Conservation (phyloP, 2,888 invertebrate genomes). For the Dexiosoma caninum region DNA sequence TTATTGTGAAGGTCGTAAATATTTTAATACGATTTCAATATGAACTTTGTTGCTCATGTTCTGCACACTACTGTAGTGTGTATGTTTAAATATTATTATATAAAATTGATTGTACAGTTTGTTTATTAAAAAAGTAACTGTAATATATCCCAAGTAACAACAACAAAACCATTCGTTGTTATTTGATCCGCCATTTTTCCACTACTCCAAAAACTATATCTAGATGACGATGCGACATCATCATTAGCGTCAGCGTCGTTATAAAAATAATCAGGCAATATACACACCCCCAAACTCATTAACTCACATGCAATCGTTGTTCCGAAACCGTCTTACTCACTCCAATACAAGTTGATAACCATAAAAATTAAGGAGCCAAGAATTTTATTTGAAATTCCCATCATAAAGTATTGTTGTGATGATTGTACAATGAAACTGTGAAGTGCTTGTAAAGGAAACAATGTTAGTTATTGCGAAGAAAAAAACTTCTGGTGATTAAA, state of each 20-base stretch:
- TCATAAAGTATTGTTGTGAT: slow-evolving; percentile 13
- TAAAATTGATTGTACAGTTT: too few species aligned
- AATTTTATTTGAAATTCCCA: neutral
- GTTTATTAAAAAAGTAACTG: neutral
- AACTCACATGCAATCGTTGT: neutral
- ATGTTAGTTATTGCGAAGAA: neutral
- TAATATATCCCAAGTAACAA: slow-evolving; percentile 13
- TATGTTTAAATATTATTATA: too few species aligned
- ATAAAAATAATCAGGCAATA: slow-evolving; percentile 9
- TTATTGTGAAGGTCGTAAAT: too few species aligned
- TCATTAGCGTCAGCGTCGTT: neutral
- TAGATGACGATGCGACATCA: slow-evolving; percentile 31
- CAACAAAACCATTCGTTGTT: slow-evolving; percentile 24
- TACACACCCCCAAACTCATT: neutral
- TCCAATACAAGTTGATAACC: neutral
- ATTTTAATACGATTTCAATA: too few species aligned
- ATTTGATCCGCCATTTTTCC: slow-evolving; percentile 32
- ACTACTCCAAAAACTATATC: slow-evolving; percentile 11
- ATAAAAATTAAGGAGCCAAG: neutral
- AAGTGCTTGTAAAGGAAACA: neutral
- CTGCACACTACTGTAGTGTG: too few species aligned
- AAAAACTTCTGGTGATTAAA: too few species aligned
- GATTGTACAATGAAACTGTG: neutral
- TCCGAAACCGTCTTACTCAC: neutral
- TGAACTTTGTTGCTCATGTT: too few species aligned